Base-by-base conservation (phyloP, 2,797 vertebrate species). In the Arnoldichthys spilopterus region DNA sequence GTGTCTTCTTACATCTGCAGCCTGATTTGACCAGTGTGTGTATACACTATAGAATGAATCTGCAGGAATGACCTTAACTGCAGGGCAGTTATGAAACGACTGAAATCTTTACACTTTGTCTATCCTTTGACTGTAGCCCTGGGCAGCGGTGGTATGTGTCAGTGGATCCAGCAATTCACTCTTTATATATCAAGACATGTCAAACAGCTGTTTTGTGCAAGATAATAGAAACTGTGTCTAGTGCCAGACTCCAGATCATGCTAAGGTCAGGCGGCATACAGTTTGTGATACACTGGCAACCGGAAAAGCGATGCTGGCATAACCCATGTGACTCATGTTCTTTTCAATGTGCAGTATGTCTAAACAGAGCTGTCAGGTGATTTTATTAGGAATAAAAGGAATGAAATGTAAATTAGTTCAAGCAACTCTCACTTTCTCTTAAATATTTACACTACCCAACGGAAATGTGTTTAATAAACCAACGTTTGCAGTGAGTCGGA, bases 1-100 rank as follows among this genome's bases (percentile, higher is more conserved):
- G n/a, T n/a, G n/a, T n/a, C n/a, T n/a, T n/a, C n/a, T n/a, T n/a
- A n/a, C n/a, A n/a, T n/a, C n/a, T n/a, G n/a, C n/a, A n/a, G n/a
- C n/a, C n/a, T n/a, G n/a, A n/a, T n/a, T n/a, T n/a, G n/a, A n/a
- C n/a, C n/a, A n/a, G n/a, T n/a, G n/a, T n/a, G n/a, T n/a, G n/a
- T n/a, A n/a, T n/a, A n/a, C n/a, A n/a, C 16, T 16, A 16, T 16
- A 11, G 16, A 87, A 86, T 87, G 73, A 80, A 88, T 81, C 86
- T 85, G 0, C 76, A 87, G 84, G 86, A 86, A 82, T n/a, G n/a
- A n/a, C n/a, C n/a, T n/a, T n/a, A n/a, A n/a, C 47, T 7, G 13
- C 16, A 3, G 12, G 47, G 47, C 47, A 49, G 20, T 28, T 63
- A 3, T 51, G 37, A 69, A 73, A 53, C 49, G n/a, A 74, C 22